Base-by-base conservation (phyloP, 2,113 vertebrate genomes). In the Cricetomys ansorgei region DNA sequence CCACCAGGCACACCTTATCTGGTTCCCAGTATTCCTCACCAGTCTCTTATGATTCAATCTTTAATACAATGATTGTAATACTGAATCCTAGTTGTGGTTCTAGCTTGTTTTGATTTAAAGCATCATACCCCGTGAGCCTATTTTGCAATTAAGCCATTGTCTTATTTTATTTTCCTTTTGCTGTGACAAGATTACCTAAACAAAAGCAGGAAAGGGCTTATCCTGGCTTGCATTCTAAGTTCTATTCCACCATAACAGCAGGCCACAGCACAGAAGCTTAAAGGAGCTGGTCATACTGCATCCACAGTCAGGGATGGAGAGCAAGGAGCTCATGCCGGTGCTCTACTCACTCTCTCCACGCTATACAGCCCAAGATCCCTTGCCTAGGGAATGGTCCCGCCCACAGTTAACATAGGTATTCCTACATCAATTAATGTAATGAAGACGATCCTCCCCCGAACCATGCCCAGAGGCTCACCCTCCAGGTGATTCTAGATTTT, bases 121-220 rank as follows among this genome's bases (percentile, higher is more conserved):
- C 2, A 6, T 83, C 57, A 4, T 62, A 80, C 16, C 45, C 75
- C 31, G 34, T 37, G 64, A 88, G 31, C 65, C 80, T 50, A 12
- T 80, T 97, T 94, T 94, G 80, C 69, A 40, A 72, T 40, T 87
- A 43, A 29, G 27, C 59, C 89, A 93, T 84, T 91, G 83, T 16
- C 16, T 23, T 45, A 23, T 16, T 48, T 48, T 65, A 21, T 85
- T 65, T 23, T 13, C 43, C 43, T 23, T 16, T 65, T 48, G 9
- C 31, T 48, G 17, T 34, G 83, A 45, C 59, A 65, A 34, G 17
- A 34, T 65, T 34, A 23, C 62, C 62, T 67, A 48, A 62, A 65
- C 7, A 37, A 65, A 59, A 50, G 45, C 10, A 37, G 37, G 83
- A 25, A 12, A 48, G 62, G 43, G 62, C 43, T 34, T 43, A 0